Evolutionary conservation across 2,113 vertebrate species (phyloP), one percentile per base, ranked within the genome.

Genomic region (Ancistrus triradiatus): DNA sequence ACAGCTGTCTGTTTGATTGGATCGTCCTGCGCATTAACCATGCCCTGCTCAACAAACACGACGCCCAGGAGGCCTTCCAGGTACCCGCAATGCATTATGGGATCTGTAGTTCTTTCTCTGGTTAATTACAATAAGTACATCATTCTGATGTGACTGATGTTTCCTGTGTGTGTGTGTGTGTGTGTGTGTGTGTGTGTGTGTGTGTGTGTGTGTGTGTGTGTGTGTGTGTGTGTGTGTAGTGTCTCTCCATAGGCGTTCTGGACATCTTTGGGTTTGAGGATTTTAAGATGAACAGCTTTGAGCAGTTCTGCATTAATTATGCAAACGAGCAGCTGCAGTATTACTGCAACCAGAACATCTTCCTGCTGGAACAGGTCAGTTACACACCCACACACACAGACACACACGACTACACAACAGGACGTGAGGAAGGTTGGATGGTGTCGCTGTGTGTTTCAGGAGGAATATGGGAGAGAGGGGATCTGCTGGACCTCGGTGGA

Each of bases 251-350:
- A 1, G 93, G 95, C 4, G 88, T 98, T 27, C 85, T 98, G 19
- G 95, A 98, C 74, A 95, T 98, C 73, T 98, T 96, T 63, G 96
- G 96, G 17, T 98, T 98, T 53, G 95, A 98, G 76, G 92, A 97
- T 70, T 93, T 95, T 3, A 84, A 88, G 76, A 86, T 72, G 40
- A 98, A 98, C 83, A 90, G 91, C 71, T 98, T 98, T 43, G 95
- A 98, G 73, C 95, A 97, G 78, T 94, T 97, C 77, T 97, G 93
- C 79, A 96, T 97, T 74, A 98, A 97, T 80, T 98, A 94, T 15
- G 87, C 93, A 42, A 95, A 91, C 0, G 95, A 98, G 62, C 93
- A 89, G 74, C 86, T 97, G 6, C 94, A 95, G 74, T 87, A 87
- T 80, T 97, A 95, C 80, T 95, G 93, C 79, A 98, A 91, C 66